phyloP scores from a whole-genome alignment of 1,140 invertebrate species.

The Protaetia brevitarsis region DNA sequence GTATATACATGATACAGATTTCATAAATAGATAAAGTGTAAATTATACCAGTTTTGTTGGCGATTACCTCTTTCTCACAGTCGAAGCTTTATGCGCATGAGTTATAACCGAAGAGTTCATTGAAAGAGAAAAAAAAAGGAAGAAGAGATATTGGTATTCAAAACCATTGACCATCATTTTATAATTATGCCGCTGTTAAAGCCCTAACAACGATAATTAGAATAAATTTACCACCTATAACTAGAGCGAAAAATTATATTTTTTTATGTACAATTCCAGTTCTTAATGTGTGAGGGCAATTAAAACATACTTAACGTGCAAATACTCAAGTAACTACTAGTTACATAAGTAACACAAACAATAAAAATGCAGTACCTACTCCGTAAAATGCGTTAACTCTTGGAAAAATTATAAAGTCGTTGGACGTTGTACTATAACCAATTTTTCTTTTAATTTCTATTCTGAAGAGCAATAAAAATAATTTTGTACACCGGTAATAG shows the following conservation, averaged over 20 bases:
- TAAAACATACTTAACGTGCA: conserved; percentile 5
- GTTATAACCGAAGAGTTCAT: not conserved
- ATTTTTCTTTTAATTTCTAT: too few species aligned
- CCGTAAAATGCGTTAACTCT: too few species aligned
- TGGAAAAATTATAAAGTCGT: too few species aligned
- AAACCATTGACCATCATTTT: conserved; percentile 5
- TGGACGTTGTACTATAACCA: too few species aligned
- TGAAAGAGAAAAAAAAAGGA: conserved; percentile 7
- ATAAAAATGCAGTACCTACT: too few species aligned
- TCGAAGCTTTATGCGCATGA: too few species aligned
- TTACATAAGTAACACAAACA: too few species aligned
- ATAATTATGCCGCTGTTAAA: conserved; percentile 2
- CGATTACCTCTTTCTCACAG: not conserved
- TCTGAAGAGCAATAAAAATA: too few species aligned
- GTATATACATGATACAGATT: not conserved
- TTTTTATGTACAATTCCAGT: not conserved
- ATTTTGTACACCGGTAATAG: too few species aligned
- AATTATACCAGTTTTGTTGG: conserved; percentile 3
- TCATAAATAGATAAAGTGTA: conserved; percentile 10
- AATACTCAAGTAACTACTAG: too few species aligned
- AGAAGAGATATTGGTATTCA: not conserved
- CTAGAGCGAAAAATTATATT: conserved; percentile 8
- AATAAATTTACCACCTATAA: conserved; percentile 7
- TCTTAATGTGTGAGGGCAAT: not conserved
- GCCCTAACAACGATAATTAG: not conserved